Percentiles rank a stretch among this genome's conserved stretches.
These are phyloP conservation scores for Euclidia mi DNA, from an alignment of 2,888 invertebrate genomes.

Conservation along the genomic window DNA sequence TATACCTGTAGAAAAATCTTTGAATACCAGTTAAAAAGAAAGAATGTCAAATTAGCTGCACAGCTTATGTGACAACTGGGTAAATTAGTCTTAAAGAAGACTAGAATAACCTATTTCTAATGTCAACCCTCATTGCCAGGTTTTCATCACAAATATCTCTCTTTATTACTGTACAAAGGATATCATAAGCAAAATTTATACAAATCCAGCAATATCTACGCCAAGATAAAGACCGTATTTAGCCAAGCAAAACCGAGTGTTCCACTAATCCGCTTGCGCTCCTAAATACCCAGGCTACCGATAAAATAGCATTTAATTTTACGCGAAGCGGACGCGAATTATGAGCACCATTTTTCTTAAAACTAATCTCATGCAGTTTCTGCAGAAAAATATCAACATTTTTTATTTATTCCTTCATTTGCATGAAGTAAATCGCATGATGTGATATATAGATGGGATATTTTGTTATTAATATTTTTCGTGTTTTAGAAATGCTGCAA, in stretches of 20 bases:
- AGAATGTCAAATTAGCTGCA: too few species aligned
- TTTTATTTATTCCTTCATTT: constrained; percentile 49
- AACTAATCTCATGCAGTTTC: constrained; percentile 56
- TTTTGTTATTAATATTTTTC: constrained; percentile 16
- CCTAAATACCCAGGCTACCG: constrained; percentile 21
- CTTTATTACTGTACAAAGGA: too few species aligned
- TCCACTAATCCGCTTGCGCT: constrained; percentile 5
- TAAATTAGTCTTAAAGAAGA: too few species aligned
- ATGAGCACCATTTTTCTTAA: constrained; percentile 49
- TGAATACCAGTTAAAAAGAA: too few species aligned
- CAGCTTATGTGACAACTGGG: too few species aligned
- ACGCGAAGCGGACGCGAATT: constrained; percentile 37
- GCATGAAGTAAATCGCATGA: constrained; percentile 46
- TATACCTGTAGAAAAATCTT: too few species aligned
- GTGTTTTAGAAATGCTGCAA: constrained; percentile 4
- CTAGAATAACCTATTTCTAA: too few species aligned
- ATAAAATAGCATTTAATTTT: constrained; percentile 48
- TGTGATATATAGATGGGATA: constrained; percentile 35
- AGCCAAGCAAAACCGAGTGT: neutral
- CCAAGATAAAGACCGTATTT: neutral
- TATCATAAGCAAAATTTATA: too few species aligned
- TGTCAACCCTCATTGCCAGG: too few species aligned
- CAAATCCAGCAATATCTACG: too few species aligned
- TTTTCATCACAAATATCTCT: too few species aligned
- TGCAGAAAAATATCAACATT: constrained; percentile 43